Conservation (phyloP, 2,113 vertebrate genomes). For the Sinocyclocheilus rhinocerous region DNA sequence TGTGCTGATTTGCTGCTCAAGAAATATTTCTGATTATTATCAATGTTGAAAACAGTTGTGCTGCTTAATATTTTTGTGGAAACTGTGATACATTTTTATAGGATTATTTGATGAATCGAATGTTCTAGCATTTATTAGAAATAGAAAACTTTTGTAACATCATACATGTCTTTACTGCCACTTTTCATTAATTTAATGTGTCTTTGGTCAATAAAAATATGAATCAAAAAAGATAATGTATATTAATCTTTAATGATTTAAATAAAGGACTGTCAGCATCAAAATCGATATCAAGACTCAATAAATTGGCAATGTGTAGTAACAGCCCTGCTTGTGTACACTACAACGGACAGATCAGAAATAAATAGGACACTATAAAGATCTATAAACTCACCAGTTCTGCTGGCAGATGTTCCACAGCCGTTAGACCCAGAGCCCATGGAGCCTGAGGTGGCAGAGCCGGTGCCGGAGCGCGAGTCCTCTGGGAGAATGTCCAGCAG, state of each 20-base stretch:
- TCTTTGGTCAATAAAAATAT: too few relatives aligned
- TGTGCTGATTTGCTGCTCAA: too few relatives aligned
- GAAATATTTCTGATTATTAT: background rate
- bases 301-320: background rate
- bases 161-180: background rate
- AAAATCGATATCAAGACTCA: background rate
- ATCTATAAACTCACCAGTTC: slow-evolving; percentile 75
- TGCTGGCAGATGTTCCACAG: slow-evolving; percentile 74
- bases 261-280: background rate
- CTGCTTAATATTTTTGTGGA: background rate
- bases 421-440: slow-evolving; percentile 86
- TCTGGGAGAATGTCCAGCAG: slow-evolving; percentile 85
- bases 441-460: slow-evolving; percentile 84
- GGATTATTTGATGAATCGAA: background rate
- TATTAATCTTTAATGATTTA: background rate
- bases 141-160: background rate
- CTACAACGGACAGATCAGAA: background rate
- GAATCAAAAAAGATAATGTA: background rate
- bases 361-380: background rate
- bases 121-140: background rate
- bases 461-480: slow-evolving; percentile 82
- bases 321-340: background rate
- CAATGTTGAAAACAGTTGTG: background rate
- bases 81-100: background rate
- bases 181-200: background rate